Conservation (phyloP, 92 coral and sea anemone genomes). For the Paragorgia papillata region DNA sequence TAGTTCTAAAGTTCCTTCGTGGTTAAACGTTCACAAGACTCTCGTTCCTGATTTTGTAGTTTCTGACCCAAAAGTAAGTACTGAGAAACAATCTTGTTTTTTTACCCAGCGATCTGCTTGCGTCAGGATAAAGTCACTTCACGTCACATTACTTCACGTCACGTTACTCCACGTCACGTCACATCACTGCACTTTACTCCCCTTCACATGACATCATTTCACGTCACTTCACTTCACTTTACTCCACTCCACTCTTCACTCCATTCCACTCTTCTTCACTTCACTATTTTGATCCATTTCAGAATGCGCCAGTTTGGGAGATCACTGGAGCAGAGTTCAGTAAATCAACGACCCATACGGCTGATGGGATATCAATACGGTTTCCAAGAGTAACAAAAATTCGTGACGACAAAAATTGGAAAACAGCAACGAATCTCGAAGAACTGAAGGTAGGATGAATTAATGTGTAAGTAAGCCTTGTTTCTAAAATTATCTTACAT, state of each 20-base stretch:
- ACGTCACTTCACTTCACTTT: background rate
- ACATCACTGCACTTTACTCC: no score
- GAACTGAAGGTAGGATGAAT: conserved; percentile 67
- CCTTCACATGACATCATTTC: no score
- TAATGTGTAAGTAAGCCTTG: no score
- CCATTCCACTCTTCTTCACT: background rate
- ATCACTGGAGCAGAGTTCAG: conserved; percentile 99
- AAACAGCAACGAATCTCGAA: conserved; percentile 84
- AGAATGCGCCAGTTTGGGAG: conserved; percentile 99
- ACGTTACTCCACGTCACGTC: no score
- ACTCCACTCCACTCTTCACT: background rate
- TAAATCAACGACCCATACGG: conserved; percentile 87
- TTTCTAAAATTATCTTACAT: no score
- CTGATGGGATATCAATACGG: conserved; percentile 90
- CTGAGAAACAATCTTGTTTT: background rate
- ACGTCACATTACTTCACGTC: no score
- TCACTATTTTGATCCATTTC: background rate
- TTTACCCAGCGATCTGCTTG: no score
- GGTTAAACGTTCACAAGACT: conserved; percentile 86
- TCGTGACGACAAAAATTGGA: conserved; percentile 94
- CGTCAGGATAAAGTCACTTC: no score
- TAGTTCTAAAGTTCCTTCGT: conserved; percentile 75
- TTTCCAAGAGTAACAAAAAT: conserved; percentile 93
- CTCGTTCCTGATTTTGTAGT: conserved; percentile 91
- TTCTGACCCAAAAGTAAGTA: conserved; percentile 82